Base-by-base conservation (phyloP, 2,797 vertebrate species). In the Pseudochirops cupreus region DNA sequence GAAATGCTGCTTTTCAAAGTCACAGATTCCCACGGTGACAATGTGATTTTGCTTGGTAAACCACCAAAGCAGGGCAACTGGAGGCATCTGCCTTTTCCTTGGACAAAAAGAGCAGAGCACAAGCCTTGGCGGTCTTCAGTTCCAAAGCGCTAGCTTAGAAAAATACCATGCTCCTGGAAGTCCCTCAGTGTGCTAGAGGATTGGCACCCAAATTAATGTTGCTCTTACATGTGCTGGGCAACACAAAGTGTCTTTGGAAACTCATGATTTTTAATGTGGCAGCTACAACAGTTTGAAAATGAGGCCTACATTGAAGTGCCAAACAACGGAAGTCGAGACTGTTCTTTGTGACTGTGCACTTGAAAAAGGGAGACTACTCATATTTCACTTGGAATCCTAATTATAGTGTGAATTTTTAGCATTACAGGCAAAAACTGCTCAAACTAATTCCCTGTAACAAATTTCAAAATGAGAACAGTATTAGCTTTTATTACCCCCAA, bases 21-120 rank as follows among this genome's bases (percentile, higher is more conserved):
- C 95, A 97, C 98, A 93, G 58, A 97, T 95, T 97, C 96, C 94
- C 57, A 91, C 50, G 74, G 62, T 91, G 58, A 94, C 33, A 92
- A 56, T 89, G 87, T 97, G 93, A 94, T 50, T 97, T 39, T 97
- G 24, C 53, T 96, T 90, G 56, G 82, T 95, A 97, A 56, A 95
- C 91, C 96, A 95, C 95, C 97, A 56, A 98, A 97, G 92, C 96
- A 92, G 92, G 91, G 96, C 96, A 94, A 93, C 91, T 97, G 56
- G 91, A 97, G 96, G 56, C 55, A 98, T 97, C 90, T 92, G 96
- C 95, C 39, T 95, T 98, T 98, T 96, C 91, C 94, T 97, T 98
- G 94, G 95, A 97, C 59, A 92, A 97, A 98, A 98, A 96, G 52
- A 31, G 94, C 96, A 97, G 98, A 97, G 96, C 21, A 91, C 46